These are phyloP conservation scores for Aromia moschata DNA, from an alignment of 2,888 invertebrate species.

Conservation along the genomic window DNA sequence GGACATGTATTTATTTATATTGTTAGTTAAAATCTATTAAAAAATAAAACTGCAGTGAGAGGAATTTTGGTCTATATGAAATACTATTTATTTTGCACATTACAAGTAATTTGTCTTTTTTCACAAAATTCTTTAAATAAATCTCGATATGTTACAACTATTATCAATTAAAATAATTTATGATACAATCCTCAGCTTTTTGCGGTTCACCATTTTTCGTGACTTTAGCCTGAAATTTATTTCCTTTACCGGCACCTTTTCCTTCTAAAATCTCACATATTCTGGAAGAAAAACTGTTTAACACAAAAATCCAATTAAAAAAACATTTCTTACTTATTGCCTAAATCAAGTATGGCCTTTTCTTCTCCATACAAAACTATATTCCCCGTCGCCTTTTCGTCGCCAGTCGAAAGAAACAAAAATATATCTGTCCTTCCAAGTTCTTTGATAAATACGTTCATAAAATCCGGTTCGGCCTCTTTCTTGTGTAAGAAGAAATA, in stretches of 20 bases:
- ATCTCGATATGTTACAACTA: too few species aligned
- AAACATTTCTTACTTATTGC: slow-evolving; percentile 72
- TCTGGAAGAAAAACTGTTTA: slow-evolving; percentile 61
- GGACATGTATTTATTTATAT: too few species aligned
- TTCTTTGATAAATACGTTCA: slow-evolving; percentile 73
- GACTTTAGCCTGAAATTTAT: slow-evolving; percentile 81
- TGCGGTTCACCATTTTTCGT: slow-evolving; percentile 71
- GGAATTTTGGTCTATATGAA: too few species aligned
- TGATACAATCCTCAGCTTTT: slow-evolving; percentile 71
- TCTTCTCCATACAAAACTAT: slow-evolving; percentile 68
- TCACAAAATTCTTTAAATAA: too few species aligned
- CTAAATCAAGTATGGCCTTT: slow-evolving; percentile 66
- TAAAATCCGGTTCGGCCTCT: slow-evolving; percentile 83
- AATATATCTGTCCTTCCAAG: slow-evolving; percentile 68
- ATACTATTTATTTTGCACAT: too few species aligned
- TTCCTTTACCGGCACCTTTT: slow-evolving; percentile 80
- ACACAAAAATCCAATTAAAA: neutral
- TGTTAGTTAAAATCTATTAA: too few species aligned
- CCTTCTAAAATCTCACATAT: slow-evolving; percentile 75
- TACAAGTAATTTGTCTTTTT: too few species aligned
- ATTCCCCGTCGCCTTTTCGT: slow-evolving; percentile 71
- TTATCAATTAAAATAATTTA: slow-evolving; percentile 65
- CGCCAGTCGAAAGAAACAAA: slow-evolving; percentile 76
- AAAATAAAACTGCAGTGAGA: too few species aligned
- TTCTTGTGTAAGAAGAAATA: slow-evolving; percentile 72